phyloP scores from a whole-genome alignment of 2,797 vertebrate genomes.

The Spondyliosoma cantharus region DNA sequence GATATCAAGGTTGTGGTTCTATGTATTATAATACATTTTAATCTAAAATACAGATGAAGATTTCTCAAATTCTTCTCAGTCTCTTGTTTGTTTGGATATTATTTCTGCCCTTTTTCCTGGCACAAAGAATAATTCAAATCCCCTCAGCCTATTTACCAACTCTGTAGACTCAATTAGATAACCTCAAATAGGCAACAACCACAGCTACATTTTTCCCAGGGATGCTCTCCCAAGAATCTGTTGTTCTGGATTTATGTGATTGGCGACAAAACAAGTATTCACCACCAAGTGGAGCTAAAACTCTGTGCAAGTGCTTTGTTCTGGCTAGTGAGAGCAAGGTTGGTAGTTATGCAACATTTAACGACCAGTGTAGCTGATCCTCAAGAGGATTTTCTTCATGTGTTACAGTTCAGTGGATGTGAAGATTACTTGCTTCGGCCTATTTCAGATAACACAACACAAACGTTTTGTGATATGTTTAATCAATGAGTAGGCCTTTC shows the following conservation, averaged over 20 bases:
- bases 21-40: neutral
- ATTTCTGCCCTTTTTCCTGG: neutral
- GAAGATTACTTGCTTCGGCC: no score
- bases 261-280: neutral
- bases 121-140: neutral
- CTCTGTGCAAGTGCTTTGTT: constrained; percentile 4
- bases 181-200: neutral
- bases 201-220: neutral
- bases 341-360: neutral
- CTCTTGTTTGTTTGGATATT: neutral
- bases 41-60: neutral
- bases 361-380: neutral
- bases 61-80: neutral
- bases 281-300: constrained; percentile 65
- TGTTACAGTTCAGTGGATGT: neutral
- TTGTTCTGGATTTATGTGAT: neutral
- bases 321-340: accelerated
- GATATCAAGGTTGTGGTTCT: neutral
- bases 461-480: neutral
- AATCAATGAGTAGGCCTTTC: neutral
- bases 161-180: neutral
- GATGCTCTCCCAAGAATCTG: neutral
- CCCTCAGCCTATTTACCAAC: neutral
- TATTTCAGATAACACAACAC: neutral
- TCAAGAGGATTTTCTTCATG: neutral